Conservation (phyloP, 2,888 invertebrate species). For the Coremacera marginata region DNA sequence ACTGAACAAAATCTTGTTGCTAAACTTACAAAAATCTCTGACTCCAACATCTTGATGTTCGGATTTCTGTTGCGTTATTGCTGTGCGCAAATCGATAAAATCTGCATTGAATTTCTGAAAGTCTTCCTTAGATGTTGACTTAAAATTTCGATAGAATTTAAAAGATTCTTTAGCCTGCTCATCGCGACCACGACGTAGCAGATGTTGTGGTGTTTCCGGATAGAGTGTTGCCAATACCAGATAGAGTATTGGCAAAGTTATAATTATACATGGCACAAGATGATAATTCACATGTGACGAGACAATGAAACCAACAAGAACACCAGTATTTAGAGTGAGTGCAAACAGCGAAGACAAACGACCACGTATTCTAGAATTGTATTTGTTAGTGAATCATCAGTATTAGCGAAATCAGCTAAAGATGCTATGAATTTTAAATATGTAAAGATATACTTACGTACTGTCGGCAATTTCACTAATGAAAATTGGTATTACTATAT, state of each 20-base stretch:
- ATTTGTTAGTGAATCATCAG: too few species aligned
- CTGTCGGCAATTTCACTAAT: conserved; percentile 66
- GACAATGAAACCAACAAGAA: conserved; percentile 60
- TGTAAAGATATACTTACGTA: conserved; percentile 53
- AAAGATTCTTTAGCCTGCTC: conserved; percentile 58
- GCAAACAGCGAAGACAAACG: conserved; percentile 58
- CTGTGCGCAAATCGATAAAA: conserved; percentile 41
- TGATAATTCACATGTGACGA: conserved; percentile 61
- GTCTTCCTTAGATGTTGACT: conserved; percentile 53
- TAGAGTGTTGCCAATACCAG: conserved; percentile 53
- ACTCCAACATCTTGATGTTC: too few species aligned
- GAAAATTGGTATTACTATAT: conserved; percentile 63
- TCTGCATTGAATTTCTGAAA: conserved; percentile 47
- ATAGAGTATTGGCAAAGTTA: conserved; percentile 58
- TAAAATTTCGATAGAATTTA: conserved; percentile 60
- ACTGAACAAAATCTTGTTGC: too few species aligned
- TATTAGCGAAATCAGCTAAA: too few species aligned
- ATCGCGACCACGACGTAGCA: conserved; percentile 52
- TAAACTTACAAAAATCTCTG: too few species aligned
- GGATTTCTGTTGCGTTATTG: conserved; percentile 39
- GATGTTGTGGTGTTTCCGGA: conserved; percentile 63
- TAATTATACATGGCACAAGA: conserved; percentile 58
- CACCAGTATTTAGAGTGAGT: conserved; percentile 59
- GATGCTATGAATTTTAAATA: too few species aligned
- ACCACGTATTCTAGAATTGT: conserved; percentile 65